Evolutionary conservation across 2,797 vertebrate species (phyloP), one percentile per base, ranked within the genome.

Genomic region (Cossypha heuglini): DNA sequence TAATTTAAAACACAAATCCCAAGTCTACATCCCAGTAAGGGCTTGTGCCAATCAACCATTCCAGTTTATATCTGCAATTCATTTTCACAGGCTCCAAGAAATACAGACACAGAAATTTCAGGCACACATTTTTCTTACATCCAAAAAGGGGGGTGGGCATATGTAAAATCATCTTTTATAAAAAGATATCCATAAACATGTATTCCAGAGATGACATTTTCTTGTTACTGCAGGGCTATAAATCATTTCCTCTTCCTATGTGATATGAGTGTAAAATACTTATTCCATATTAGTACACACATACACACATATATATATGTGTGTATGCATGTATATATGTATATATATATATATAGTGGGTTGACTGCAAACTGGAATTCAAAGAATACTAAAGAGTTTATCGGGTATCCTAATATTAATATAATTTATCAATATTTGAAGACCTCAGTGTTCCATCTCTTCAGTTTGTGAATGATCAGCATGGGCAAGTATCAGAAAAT

Each of bases 401-500:
- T 35, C 24, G 15, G 13, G 12, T 54, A 86, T 90, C 58, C 75
- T 45, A 87, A 86, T 61, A 90, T 48, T 94, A 90, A 90, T 73
- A 68, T 45, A 78, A 90, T 88, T 93, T 89, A 88, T 85, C 64
- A 38, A 26, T 46, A 68, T 71, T 72, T 67, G 42, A 90, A 87
- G 63, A 54, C 19, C 55, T 93, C 21, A 5, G 28, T 46, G 54
- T 84, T 89, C 77, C 33, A 61, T 38, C 74, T 86, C 80, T 77
- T 66, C 72, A 48, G 43, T 72, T 90, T 92, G 16, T 49, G 82
- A 90, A 95, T 37, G 63, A 96, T 84, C 76, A 87, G 69, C 61
- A 88, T 18, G 42, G 76, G 26, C 72, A 96, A 75, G 64, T 57
- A 62, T 74, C 78, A 94, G 67, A 90, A 97, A 92, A 96, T 79